phyloP scores from a whole-genome alignment of 1,140 invertebrate species.

The Sinella curviseta region DNA sequence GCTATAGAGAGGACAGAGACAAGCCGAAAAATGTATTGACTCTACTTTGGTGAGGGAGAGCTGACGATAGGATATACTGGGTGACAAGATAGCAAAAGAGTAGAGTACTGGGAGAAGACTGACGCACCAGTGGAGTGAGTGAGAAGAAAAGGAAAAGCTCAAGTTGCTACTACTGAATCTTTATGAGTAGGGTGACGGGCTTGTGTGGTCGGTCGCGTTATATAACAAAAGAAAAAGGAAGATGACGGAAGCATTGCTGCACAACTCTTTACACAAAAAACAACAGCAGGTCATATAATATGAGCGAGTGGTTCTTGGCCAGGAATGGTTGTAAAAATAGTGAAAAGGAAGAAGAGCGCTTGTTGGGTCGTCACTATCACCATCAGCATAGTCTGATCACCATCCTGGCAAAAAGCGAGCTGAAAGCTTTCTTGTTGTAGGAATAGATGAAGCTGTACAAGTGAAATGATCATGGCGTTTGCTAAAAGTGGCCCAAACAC shows the following conservation, averaged over 20 bases:
- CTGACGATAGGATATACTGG: background rate
- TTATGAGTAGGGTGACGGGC: background rate
- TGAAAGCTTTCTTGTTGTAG: background rate
- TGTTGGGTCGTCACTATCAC: background rate
- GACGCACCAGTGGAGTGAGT: no score
- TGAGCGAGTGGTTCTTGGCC: background rate
- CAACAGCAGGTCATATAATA: constrained; percentile 5
- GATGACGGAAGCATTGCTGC: background rate
- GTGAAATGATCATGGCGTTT: background rate
- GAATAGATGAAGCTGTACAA: background rate
- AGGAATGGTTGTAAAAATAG: background rate
- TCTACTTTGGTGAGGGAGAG: no score
- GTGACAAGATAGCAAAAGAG: constrained; percentile 13
- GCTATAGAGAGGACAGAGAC: background rate
- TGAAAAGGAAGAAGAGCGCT: background rate
- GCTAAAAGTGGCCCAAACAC: background rate
- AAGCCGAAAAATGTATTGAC: background rate
- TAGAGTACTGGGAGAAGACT: no score
- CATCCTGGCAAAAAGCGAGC: background rate
- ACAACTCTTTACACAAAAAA: background rate
- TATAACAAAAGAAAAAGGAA: background rate
- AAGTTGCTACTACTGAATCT: background rate
- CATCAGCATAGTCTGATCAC: no score
- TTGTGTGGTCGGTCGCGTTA: background rate
- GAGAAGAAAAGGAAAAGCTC: background rate